Evolutionary conservation across 2,113 vertebrate genomes (phyloP).

Genomic region (Platanista minor): DNA sequence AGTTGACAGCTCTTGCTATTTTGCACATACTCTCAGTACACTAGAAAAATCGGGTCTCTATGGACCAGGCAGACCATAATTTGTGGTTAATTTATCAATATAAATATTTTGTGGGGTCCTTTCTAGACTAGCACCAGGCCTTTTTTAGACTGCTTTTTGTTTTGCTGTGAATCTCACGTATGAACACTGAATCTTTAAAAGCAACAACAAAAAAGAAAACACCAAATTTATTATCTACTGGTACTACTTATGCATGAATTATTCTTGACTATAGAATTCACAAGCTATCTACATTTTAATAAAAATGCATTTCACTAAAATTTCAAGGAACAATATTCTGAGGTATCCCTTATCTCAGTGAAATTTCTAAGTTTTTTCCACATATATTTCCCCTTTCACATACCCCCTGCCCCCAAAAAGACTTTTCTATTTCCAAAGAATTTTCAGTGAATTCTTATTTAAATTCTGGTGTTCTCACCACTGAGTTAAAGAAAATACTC

Average conservation of each 20-base stretch:
- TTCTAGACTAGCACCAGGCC: background rate
- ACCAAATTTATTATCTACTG: background rate
- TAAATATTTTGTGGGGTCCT: background rate
- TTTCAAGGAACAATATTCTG: background rate
- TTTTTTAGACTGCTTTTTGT: background rate
- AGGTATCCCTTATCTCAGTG: background rate
- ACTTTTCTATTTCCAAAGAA: background rate
- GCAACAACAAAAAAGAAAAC: background rate
- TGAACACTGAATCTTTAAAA: background rate
- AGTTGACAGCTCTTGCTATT: background rate
- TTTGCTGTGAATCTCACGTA: background rate
- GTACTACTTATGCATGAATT: background rate
- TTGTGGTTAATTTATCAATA: background rate
- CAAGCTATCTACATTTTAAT: background rate
- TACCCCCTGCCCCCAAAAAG: background rate
- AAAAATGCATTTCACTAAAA: background rate
- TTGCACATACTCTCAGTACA: background rate
- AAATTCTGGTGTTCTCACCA: background rate
- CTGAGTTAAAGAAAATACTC: background rate
- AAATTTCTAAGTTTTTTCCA: background rate
- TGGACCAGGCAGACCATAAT: fast-evolving
- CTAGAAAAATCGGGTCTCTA: background rate
- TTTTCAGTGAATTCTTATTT: background rate
- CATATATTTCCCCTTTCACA: background rate
- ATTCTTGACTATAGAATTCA: background rate